Evolutionary conservation across 2,113 vertebrate genomes (phyloP), one percentile per base, ranked within the genome.

Genomic region (Macrotus californicus): DNA sequence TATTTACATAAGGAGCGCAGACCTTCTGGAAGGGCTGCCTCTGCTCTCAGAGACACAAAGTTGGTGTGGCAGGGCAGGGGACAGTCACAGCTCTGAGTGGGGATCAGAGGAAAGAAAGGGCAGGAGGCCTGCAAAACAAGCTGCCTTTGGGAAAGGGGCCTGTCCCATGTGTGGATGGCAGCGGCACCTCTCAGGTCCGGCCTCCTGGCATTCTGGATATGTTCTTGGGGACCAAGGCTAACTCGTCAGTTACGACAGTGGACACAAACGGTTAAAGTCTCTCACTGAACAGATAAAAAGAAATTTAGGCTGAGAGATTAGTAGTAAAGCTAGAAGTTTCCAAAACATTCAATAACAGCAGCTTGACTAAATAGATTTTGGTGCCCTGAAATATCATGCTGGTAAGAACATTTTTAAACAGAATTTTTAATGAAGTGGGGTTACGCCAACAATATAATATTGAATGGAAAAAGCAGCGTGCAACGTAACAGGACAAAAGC

Each of bases 351-450:
- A 81, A 6, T 31, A 56, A 66, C 16, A 13, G 54, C 56, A 85
- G 21, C 72, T 81, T 50, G 77, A 76, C 88, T 54, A 94, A 88
- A 72, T 50, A 85, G 31, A 94, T 79, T 80, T 86, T 83, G 79
- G 50, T 81, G 16, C 67, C 48, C 69, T 89, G 21, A 36, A 77
- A 75, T 86, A 50, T n/a, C 24, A 52, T 31, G 4, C 39, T 69
- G 69, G 41, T 70, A 19, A 66, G 89, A 93, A 73, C 36, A 9
- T 64, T 81, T 86, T 59, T 24, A 31, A 6, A 7, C 72, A 72
- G 39, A 81, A 83, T 56, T 90, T 90, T 88, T 93, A 89, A 75
- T 87, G 96, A 83, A 61, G 34, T 84, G 56, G 36, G 86, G 24
- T 12, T 46, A 43, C 5, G 43, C 14, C 79, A 21, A 82, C 69